phyloP scores from a whole-genome alignment of 1,140 invertebrate genomes.

The Scaptomyza graminum region DNA sequence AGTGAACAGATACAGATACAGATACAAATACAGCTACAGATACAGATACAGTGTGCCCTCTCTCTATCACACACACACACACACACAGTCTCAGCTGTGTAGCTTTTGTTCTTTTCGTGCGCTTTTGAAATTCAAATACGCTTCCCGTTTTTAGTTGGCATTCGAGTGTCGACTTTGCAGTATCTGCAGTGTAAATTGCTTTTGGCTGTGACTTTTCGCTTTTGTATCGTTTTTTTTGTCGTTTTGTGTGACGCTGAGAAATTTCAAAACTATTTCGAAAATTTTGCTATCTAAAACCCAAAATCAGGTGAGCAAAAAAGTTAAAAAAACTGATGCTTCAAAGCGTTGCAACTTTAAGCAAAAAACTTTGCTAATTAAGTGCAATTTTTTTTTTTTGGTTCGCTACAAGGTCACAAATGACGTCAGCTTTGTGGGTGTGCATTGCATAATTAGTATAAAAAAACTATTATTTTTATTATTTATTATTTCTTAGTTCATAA shows the following conservation, averaged over 20 bases:
- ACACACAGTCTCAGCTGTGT: constrained; percentile 16
- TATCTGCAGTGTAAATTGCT: constrained; percentile 55
- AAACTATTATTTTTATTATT: constrained; percentile 1
- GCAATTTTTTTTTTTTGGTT: constrained; percentile 19
- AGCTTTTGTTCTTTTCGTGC: constrained; percentile 76
- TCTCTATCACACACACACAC: constrained; percentile 1
- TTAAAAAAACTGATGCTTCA: constrained; percentile 17
- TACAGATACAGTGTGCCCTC: constrained; percentile 10
- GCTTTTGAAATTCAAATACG: constrained; percentile 80
- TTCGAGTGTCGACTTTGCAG: constrained; percentile 80
- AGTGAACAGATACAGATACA: constrained; percentile 32
- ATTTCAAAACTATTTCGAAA: constrained; percentile 3
- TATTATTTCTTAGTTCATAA: constrained; percentile 28
- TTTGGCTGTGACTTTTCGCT: constrained; percentile 3
- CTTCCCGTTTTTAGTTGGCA: constrained; percentile 81
- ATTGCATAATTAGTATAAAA: constrained; percentile 59
- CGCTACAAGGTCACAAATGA: constrained; percentile 56
- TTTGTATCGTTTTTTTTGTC: constrained; percentile 14
- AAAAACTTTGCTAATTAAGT: constrained; percentile 15
- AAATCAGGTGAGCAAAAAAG: constrained; percentile 6
- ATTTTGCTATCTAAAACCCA: neutral
- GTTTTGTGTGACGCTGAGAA: neutral
- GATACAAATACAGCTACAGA: constrained; percentile 21
- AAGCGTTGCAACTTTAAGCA: neutral
- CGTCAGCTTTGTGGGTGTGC: constrained; percentile 45